A percentile compares a stretch with the other conserved stretches of the same genome.
Evolutionary conservation across 2,113 vertebrate genomes (phyloP).

Genomic region (Rhineura floridana): DNA sequence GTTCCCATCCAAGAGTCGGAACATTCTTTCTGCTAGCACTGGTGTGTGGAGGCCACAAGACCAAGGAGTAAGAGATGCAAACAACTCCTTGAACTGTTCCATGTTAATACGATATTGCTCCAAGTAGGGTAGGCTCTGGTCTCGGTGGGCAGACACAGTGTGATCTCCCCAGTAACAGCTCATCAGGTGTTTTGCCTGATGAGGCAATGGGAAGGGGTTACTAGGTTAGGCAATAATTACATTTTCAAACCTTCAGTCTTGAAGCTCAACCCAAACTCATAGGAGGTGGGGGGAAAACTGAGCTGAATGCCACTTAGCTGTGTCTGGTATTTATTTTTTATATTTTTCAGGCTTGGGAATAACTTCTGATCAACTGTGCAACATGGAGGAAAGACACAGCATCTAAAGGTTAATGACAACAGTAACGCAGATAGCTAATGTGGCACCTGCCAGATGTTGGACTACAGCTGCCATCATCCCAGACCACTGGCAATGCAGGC

Average conservation of each 20-base stretch:
- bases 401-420: background rate
- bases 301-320: background rate
- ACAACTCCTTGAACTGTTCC: slow-evolving; percentile 89
- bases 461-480: too few species aligned
- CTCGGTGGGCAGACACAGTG: slow-evolving; percentile 80
- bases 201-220: slow-evolving; percentile 26
- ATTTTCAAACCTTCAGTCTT: background rate
- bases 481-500: too few species aligned
- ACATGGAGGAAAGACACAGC: slow-evolving; percentile 10
- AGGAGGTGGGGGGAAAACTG: background rate
- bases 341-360: background rate
- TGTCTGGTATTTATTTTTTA: background rate
- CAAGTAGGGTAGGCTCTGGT: slow-evolving; percentile 94
- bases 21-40: slow-evolving; percentile 86
- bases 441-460: too few species aligned
- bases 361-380: background rate
- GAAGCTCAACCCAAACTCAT: background rate
- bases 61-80: slow-evolving; percentile 86
- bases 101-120: slow-evolving; percentile 95
- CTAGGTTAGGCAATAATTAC: background rate
- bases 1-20: slow-evolving; percentile 92
- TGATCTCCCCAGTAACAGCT: slow-evolving; percentile 95
- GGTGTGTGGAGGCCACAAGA: slow-evolving; percentile 84
- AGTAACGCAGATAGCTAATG: too few species aligned
- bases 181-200: slow-evolving; percentile 90